Evolutionary conservation across 2,888 invertebrate species (phyloP), one percentile per base, ranked within the genome.

Genomic region (Camponotus fellah): DNA sequence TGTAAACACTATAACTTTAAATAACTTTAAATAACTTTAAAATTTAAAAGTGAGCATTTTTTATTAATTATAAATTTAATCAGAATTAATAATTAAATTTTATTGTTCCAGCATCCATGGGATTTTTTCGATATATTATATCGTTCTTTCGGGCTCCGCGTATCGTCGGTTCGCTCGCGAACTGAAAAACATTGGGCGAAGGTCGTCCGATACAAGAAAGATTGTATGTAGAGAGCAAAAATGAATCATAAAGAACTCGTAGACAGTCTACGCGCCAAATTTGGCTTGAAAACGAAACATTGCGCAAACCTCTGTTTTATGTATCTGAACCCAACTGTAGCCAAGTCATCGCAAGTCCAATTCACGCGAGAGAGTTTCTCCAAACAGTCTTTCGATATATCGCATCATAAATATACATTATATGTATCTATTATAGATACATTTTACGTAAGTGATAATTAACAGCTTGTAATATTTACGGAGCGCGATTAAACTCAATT

Each of bases 81-180:
- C 3, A 32, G 17, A 62, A 4, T 3, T n/a, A 21, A 58, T 12
- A 1, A 3, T 32, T 14, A 17, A 17, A 17, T 62, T 17, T 62
- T 8, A 17, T 65, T 21, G n/a, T 65, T 37, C 65, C 65, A 65
- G 65, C 65, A 37, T n/a, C 65, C 37, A 21, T 37, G 65, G 65
- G 26, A 10, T 17, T 65, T 43, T 43, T 40, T 40, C 53, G n/a
- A 8, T n/a, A 10, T 2, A 10, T 2, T 12, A 21, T 49, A 43
- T 60, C 40, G 71, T 83, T 89, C 89, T 89, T 87, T 89, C 89
- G 84, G 89, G 89, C 89, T 89, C 89, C 89, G 86, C 86, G 71
- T 85, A 89, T 89, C 87, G 82, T 87, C 72, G 81, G 49, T 86
- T 84, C 40, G 49, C 46, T 81, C 84, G 71, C 77, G 32, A 62